phyloP scores from a whole-genome alignment of 1,140 invertebrate species.

The Proctacanthus coquilletti region DNA sequence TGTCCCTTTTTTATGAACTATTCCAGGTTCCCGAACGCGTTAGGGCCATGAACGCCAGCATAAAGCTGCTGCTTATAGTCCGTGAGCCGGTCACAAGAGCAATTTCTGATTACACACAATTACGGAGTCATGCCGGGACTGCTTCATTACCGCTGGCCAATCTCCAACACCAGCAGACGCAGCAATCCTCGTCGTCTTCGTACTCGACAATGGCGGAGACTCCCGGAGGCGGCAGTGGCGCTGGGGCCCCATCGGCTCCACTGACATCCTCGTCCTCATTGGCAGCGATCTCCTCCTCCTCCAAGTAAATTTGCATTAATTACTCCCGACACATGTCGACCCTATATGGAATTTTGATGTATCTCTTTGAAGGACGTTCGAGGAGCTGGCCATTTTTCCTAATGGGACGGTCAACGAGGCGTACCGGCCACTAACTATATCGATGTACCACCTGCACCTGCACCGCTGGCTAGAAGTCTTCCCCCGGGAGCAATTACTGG shows the following conservation, averaged over 20 bases:
- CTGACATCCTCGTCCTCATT: background rate
- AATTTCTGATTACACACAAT: conserved; percentile 91
- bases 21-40: conserved; percentile 72
- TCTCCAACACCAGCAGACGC: background rate
- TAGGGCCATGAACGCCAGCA: conserved; percentile 80
- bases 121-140: conserved; percentile 57
- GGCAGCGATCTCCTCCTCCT: background rate
- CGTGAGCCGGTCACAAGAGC: conserved; percentile 88
- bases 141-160: conserved; percentile 35
- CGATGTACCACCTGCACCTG: conserved; percentile 71
- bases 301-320: too few species aligned
- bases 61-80: conserved; percentile 86
- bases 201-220: conserved; percentile 3
- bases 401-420: conserved; percentile 71
- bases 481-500: conserved; percentile 73
- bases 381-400: conserved; percentile 60
- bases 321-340: too few species aligned
- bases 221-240: conserved; percentile 6
- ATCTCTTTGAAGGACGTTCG: conserved; percentile 44
- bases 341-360: conserved; percentile 12
- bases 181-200: background rate
- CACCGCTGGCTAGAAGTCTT: conserved; percentile 77
- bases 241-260: conserved; percentile 4
- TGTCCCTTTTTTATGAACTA: too few species aligned
- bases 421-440: conserved; percentile 66